These are phyloP conservation scores for Lacerta bilineata DNA, from an alignment of 2,797 vertebrate species.

Conservation along the genomic window DNA sequence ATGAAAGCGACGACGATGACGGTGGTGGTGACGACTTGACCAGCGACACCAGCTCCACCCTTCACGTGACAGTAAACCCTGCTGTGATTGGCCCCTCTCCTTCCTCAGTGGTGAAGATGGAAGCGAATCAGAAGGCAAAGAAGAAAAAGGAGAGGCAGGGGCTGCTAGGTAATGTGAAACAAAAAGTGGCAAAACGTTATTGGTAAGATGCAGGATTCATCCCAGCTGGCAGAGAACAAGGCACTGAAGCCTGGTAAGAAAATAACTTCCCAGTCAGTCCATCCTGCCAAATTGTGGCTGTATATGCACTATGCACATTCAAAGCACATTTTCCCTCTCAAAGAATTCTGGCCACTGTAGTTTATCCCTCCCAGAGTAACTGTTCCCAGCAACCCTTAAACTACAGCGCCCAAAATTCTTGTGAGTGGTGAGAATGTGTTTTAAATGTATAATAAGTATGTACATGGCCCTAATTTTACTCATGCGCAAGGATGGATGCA, in stretches of 20 bases:
- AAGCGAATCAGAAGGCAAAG: constrained; percentile 96
- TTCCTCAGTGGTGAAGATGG: constrained; percentile 95
- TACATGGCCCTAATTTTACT: neutral
- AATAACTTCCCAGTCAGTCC: neutral
- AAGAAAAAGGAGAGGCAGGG: constrained; percentile 97
- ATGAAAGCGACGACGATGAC: constrained; percentile 85
- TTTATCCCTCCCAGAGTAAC: too few relatives aligned
- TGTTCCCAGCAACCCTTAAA: too few relatives aligned
- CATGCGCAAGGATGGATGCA: neutral
- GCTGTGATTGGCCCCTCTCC: constrained; percentile 89
- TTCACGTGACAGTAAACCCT: constrained; percentile 68
- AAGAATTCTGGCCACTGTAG: too few relatives aligned
- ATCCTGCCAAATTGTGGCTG: neutral
- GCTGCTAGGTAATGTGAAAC: constrained; percentile 85
- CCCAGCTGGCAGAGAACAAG: neutral
- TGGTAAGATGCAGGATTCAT: neutral
- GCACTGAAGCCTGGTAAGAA: neutral
- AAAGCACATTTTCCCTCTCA: too few relatives aligned
- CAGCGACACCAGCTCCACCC: constrained; percentile 80
- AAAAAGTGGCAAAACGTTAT: neutral
- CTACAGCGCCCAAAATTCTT: too few relatives aligned
- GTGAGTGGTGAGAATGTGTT: too few relatives aligned
- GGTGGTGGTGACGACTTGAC: constrained; percentile 70
- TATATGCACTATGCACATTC: too few relatives aligned
- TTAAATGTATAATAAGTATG: too few relatives aligned